Conservation (phyloP, 2,888 invertebrate genomes). For the Xylota segnis region DNA sequence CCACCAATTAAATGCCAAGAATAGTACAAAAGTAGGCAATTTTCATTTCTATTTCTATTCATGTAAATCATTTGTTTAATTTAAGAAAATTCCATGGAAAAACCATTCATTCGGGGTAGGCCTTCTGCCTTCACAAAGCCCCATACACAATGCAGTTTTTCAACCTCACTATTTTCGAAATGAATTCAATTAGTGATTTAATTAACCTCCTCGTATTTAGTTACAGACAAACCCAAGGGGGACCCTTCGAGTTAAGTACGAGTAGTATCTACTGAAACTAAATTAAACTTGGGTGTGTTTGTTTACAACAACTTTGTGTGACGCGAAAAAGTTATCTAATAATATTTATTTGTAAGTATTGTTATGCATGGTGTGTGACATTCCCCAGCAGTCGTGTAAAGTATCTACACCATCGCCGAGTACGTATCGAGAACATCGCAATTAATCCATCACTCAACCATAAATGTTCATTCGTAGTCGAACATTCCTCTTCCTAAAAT, state of each 20-base stretch:
- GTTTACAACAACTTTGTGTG: constrained; percentile 8
- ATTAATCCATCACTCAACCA: constrained; percentile 76
- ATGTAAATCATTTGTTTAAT: constrained; percentile 70
- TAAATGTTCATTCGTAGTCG: constrained; percentile 75
- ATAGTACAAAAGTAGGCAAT: constrained; percentile 63
- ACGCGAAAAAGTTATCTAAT: constrained; percentile 7
- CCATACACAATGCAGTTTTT: constrained; percentile 1
- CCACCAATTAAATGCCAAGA: constrained; percentile 57
- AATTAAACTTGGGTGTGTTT: constrained; percentile 31
- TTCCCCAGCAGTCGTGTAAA: constrained; percentile 28
- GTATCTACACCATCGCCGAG: constrained; percentile 22
- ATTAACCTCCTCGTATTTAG: constrained; percentile 28
- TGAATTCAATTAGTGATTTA: constrained; percentile 43
- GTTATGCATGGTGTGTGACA: constrained; percentile 30
- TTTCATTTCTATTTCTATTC: constrained; percentile 52
- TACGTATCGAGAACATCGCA: constrained; percentile 68
- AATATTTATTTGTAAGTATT: constrained; percentile 12
- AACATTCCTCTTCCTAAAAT: constrained; percentile 74
- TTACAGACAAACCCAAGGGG: constrained; percentile 17
- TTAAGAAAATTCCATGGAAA: constrained; percentile 51
- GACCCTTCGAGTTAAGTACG: constrained; percentile 5
- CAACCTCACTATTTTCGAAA: constrained; percentile 48
- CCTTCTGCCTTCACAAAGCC: constrained; percentile 41
- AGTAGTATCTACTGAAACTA: not conserved
- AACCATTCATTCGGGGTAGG: constrained; percentile 24